Evolutionary conservation across 2,888 invertebrate genomes (phyloP), one percentile per base, ranked within the genome.

Genomic region (Brenthis daphne): DNA sequence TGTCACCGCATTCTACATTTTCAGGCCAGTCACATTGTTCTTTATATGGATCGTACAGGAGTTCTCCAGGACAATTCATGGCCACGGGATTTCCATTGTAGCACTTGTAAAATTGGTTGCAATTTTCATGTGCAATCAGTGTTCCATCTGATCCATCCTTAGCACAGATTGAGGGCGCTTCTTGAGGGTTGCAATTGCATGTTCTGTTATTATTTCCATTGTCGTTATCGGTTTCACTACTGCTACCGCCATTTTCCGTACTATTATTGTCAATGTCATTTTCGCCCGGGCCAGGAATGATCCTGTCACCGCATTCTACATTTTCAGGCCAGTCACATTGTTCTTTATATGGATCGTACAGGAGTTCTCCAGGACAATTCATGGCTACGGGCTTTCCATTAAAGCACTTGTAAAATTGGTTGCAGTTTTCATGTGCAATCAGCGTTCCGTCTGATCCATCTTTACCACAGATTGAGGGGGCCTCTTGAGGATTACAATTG

Each of bases 401-500:
- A 33, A 50, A 58, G 65, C 80, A 78, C 60, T 74, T 77, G 65
- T 80, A 82, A 58, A 79, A 82, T 64, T 77, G 64, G 61, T 80
- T 79, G 61, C 83, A 83, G 37, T 79, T 74, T 67, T 83, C 79
- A 50, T 82, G 77, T 0, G 83, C 80, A 0, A 84, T 70, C 5
- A 83, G 68, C 1, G 76, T 64, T 4, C 80, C 79, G 12, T 80
- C 74, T 2, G 82, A 80, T 4, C 69, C 76, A 5, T 73, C 70
- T 16, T 74, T 66, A 5, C 71, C 73, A 67, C 82, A 82, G 24
- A 82, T 77, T 0, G 63, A 55, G 0, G 79, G 76, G 0, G 81
- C 80, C 72, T 79, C 75, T 37, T 67, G 73, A 1, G 75, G 74
- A n/a, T 74, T 67, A 37, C 75, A 69, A 33, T 80, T 76, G 47